phyloP scores from a whole-genome alignment of 2,888 invertebrate genomes.

The Pyrrhia umbra region DNA sequence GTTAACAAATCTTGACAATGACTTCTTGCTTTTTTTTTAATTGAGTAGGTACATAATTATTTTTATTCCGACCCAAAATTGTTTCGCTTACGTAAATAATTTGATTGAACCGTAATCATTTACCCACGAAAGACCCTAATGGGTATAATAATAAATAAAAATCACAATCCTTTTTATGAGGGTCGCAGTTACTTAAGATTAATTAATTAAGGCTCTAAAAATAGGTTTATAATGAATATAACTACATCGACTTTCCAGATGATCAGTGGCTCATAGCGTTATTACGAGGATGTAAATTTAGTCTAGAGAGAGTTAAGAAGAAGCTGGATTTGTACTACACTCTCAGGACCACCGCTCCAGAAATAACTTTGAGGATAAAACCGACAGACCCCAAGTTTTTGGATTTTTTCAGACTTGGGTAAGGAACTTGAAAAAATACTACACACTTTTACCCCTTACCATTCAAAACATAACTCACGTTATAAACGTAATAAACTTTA shows the following conservation, averaged over 20 bases:
- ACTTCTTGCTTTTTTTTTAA: too few species aligned
- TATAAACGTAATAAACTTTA: too few species aligned
- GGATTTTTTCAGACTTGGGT: constrained; percentile 88
- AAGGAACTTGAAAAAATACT: constrained; percentile 49
- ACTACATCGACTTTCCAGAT: constrained; percentile 76
- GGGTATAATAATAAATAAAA: too few species aligned
- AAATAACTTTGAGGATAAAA: constrained; percentile 88
- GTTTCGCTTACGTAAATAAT: not conserved
- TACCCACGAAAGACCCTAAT: not conserved
- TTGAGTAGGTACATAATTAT: too few species aligned
- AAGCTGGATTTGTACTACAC: constrained; percentile 91
- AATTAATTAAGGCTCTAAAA: not conserved
- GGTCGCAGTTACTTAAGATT: too few species aligned
- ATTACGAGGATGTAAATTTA: constrained; percentile 90
- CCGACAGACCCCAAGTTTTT: constrained; percentile 84
- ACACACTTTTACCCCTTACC: too few species aligned
- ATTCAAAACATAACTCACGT: too few species aligned
- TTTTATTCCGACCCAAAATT: not conserved
- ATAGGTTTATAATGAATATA: not conserved
- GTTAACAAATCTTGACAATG: too few species aligned
- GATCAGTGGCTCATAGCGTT: constrained; percentile 89
- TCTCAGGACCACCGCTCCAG: constrained; percentile 90
- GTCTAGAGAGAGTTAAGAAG: constrained; percentile 88
- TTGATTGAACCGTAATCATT: not conserved
- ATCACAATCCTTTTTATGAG: not conserved